Evolutionary conservation across 2,797 vertebrate species (phyloP), one percentile per base, ranked within the genome.

Genomic region (Limosa lapponica): DNA sequence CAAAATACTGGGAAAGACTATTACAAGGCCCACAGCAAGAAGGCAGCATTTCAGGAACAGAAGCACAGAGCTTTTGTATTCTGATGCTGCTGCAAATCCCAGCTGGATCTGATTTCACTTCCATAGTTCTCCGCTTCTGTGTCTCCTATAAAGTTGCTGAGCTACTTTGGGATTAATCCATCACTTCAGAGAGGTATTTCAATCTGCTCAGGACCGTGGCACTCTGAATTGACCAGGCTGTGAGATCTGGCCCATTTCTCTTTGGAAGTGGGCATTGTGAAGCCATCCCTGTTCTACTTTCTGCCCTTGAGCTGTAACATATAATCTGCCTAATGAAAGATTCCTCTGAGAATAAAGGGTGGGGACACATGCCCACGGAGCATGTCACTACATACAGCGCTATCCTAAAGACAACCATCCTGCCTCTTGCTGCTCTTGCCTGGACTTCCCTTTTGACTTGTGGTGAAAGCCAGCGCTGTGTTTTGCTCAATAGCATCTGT

Each of bases 401-500:
- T 55, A 14, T 65, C 81, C 52, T 67, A 27, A 91, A 82, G n/a
- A 52, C 10, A 2, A 70, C 78, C 5, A 1, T 89, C 8, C 1
- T 82, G 34, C 57, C 43, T 74, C 69, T 88, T 27, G 65, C 59
- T 91, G 69, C 66, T 49, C 32, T 84, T 95, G 69, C 86, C 25
- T 62, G 73, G 83, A 28, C 86, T 94, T 91, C 87, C 55, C 74
- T 89, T 92, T 84, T 39, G 89, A 70, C 66, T 87, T 57, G 64
- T 61, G 90, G 71, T 78, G 84, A 96, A 95, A 96, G 93, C 57
- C 61, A 83, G 78, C 30, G 18, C 69, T 92, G 86, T 90, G 27
- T 91, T 96, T 93, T 95, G 64, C 95, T 94, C 91, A 96, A 94
- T 17, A 96, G 87, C 91, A 91, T 94, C 89, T 94, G 96, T 94